Conservation (phyloP, 2,888 invertebrate genomes). For the Eristalis intricaria region DNA sequence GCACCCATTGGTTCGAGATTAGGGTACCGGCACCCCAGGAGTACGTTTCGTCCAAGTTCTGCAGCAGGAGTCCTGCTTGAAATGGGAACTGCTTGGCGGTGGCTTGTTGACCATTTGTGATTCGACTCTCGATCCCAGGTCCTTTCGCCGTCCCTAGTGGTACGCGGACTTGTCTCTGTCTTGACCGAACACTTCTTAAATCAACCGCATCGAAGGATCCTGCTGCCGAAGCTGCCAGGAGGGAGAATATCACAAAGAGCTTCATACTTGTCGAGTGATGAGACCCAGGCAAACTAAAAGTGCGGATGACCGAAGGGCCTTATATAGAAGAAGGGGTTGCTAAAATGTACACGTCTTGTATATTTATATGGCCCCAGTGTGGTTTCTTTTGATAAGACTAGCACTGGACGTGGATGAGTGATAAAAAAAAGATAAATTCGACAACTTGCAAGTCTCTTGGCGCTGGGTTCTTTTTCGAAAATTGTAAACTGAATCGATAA, state of each 20-base stretch:
- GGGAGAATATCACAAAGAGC: not conserved
- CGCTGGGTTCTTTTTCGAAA: too few relatives aligned
- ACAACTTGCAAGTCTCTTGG: too few relatives aligned
- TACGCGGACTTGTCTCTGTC: not conserved
- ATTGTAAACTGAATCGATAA: too few relatives aligned
- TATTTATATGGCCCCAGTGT: not conserved
- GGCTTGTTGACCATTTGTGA: conserved; percentile 76
- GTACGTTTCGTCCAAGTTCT: conserved; percentile 73
- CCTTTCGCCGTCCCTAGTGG: not conserved
- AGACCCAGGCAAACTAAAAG: not conserved
- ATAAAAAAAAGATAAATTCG: too few relatives aligned
- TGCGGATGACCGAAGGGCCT: not conserved
- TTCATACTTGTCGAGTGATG: conserved; percentile 12
- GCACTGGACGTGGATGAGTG: too few relatives aligned
- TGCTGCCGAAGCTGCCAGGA: conserved; percentile 20
- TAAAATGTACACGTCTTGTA: not conserved
- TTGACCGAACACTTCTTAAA: not conserved
- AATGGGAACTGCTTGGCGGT: conserved; percentile 77
- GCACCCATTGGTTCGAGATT: conserved; percentile 77
- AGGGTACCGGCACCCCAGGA: conserved; percentile 79
- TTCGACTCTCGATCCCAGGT: conserved; percentile 73
- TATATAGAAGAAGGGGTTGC: not conserved
- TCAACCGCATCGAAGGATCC: not conserved
- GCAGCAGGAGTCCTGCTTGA: conserved; percentile 78
- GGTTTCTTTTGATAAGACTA: too few relatives aligned